Evolutionary conservation across 2,113 vertebrate genomes (phyloP), one percentile per base, ranked within the genome.

Genomic region (Girardinichthys multiradiatus): DNA sequence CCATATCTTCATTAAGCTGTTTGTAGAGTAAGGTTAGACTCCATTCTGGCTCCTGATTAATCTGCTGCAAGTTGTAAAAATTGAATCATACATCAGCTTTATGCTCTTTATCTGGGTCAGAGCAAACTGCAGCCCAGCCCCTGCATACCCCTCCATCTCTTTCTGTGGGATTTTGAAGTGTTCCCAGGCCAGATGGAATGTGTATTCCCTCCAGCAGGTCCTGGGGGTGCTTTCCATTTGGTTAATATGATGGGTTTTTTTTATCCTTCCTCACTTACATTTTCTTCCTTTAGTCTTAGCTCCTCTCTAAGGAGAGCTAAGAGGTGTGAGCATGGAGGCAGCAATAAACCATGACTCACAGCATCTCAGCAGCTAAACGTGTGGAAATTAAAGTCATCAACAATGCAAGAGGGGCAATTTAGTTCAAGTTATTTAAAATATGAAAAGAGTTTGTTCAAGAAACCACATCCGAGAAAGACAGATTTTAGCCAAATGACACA

Each of bases 101-200:
- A 13, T 72, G 68, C 45, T 74, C 12, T 69, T 74, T 83, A 78
- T 77, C 48, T 68, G 75, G 66, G 82, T 85, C 77, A 66, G 33
- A 33, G 68, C 61, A 60, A 65, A 74, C 69, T 27, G 69, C 60
- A 73, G 65, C 69, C 71, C 62, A 39, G 70, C 64, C 57, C 65
- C 64, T 30, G 58, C 45, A 5, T 29, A 35, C n/a, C 65, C 48
- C 82, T 69, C 64, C 45, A 64, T 57, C 78, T 76, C 70, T 70
- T 87, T 81, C 83, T 79, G 68, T 72, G 83, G 84, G 85, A 84
- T 24, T 62, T 57, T 15, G 28, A 75, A 70, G 61, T 48, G 1
- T 61, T 85, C 78, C 70, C 74, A n/a, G 72, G 77, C 76, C 89
- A 90, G 86, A 90, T 87, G 87, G 88, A 66, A 82, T 60, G 64